Conservation (phyloP, 2,113 vertebrate species). For the Ochotona curzoniae region DNA sequence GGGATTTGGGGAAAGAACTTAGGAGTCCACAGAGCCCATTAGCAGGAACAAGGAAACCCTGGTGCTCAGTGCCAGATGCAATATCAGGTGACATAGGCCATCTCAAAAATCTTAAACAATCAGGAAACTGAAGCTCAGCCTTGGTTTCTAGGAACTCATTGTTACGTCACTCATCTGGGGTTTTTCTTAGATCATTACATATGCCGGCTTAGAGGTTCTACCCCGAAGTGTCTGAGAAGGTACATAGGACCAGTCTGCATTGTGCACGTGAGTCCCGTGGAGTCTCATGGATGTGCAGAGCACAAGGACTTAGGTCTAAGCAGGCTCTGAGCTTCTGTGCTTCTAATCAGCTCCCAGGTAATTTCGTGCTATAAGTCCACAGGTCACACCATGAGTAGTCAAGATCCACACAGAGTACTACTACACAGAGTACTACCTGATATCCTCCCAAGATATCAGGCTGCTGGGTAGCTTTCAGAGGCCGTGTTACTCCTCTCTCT, state of each 20-base stretch:
- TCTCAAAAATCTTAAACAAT: neutral
- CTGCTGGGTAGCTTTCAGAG: neutral
- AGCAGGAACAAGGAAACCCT: too few species aligned
- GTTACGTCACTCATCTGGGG: neutral
- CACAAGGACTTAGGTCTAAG: neutral
- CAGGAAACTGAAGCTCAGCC: neutral
- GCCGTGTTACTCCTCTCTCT: neutral
- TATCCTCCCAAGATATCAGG: neutral
- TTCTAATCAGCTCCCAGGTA: neutral
- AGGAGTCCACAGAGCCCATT: neutral
- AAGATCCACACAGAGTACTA: neutral
- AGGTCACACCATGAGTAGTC: neutral
- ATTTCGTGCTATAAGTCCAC: rapidly evolving
- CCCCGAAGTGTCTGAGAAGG: neutral
- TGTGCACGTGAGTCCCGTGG: neutral
- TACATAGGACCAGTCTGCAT: neutral
- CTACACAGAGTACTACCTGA: rapidly evolving
- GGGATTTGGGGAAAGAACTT: neutral
- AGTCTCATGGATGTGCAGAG: neutral
- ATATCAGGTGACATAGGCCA: neutral
- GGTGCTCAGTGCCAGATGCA: neutral
- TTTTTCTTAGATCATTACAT: neutral
- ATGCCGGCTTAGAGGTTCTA: rapidly evolving
- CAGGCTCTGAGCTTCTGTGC: neutral
- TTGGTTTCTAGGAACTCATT: neutral